Base-by-base conservation (phyloP, 23 tunicate genomes). In the Diplosoma virens region DNA sequence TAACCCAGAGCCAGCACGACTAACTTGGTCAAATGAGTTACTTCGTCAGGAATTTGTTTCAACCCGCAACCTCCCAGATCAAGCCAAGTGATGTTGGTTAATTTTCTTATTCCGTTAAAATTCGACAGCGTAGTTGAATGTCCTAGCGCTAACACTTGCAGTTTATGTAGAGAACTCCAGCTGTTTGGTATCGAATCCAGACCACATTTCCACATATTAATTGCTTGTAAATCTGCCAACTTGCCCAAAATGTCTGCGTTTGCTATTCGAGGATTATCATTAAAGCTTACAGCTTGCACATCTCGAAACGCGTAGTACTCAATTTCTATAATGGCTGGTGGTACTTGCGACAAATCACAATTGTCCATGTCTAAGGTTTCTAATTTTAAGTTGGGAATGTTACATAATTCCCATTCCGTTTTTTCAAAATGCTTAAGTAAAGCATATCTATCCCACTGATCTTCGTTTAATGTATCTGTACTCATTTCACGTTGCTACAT, bases 271-370 rank as follows among this genome's bases (percentile, higher is more conserved):
- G 81, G 79, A 70, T 92, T 92, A 76, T 85, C 55, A 63, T 92
- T 92, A 2, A 92, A 70, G 68, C 97, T 92, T 48, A 92, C 97
- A 1, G 97, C 97, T 76, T 92, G 89, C 1, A 92, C 80, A 28
- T 92, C 97, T 59, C 97, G 63, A 37, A 92, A 92, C 2, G 97
- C 97, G 37, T 92, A 92, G 76, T 92, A 92, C 61, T 92, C 97
- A 25, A 92, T 85, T 52, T 92, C 97, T 1, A 84, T 56, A 9
- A 92, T 87, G 16, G 92, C 87, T 16, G 84, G 79, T n/a, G 97
- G 97, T 1, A 92, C 97, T 21, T 52, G 35, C 47, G 67, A 66
- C 72, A 92, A 45, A 33, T 92, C 59, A 41, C 87, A 81, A 37
- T 81, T 76, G 35, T 92, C 97, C 70, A 92, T 41, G 52, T 92